Base-by-base conservation (phyloP, 1,140 invertebrate genomes). In the Drosophila kohkoa region DNA sequence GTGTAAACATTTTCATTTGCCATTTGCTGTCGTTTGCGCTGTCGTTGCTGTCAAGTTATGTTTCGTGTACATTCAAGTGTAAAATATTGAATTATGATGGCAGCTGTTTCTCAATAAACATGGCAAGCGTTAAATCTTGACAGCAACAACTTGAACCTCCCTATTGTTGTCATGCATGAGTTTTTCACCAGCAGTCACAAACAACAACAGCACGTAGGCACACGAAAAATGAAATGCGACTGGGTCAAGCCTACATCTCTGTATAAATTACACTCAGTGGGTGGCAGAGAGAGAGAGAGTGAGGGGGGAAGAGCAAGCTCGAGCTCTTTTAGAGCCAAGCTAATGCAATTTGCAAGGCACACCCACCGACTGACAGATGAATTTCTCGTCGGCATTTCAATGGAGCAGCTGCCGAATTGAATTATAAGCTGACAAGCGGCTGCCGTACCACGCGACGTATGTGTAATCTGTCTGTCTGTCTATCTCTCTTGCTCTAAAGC, bases 21-120 rank as follows among this genome's bases (percentile, higher is more conserved):
- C 16, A 20, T 65, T 25, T 66, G 49, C 46, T 69, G 38, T 60
- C 48, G 58, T 60, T 68, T 35, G n/a, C 46, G 41, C 11, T 55
- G 54, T 28, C 51, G 49, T 28, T 66, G 63, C 85, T 88, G 85
- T 89, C 85, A 89, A 81, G 85, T 81, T 83, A 48, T 83, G 81
- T 85, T 88, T 69, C 65, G 68, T 88, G 85, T 71, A 89, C 81
- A 89, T 85, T 88, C 81, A 81, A 89, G 85, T 85, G 85, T 83
- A 85, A 88, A 89, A 85, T 89, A 88, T 88, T 88, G 85, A 88
- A 89, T 88, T 88, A 88, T 88, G 85, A 88, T 89, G 85, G 85
- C 85, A 88, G 85, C 81, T 88, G 85, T 76, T 88, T 81, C 81
- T 89, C 85, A 83, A 89, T 88, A 89, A 87, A 82, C 73, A 79